Conservation (phyloP, 2,113 vertebrate genomes). For the Macheiramphus alcinus region DNA sequence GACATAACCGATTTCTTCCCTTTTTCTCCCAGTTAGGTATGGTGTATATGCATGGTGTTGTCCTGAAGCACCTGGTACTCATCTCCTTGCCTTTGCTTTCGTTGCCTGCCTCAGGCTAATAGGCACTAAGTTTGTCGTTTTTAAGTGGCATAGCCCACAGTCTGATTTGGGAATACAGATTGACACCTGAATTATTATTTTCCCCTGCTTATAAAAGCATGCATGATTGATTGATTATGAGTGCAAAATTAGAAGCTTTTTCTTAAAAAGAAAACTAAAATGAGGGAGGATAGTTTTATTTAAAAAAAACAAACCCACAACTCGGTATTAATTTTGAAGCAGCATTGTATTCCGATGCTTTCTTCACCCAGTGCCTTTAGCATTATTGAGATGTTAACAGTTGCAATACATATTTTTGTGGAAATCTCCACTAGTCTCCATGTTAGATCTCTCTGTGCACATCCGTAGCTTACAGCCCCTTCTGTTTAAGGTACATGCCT, state of each 20-base stretch:
- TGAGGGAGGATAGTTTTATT: not conserved
- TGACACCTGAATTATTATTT: not conserved
- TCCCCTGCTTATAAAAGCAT: not conserved
- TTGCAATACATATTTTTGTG: not conserved
- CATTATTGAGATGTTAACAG: not conserved
- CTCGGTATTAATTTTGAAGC: not conserved
- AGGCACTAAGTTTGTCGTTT: too few species aligned
- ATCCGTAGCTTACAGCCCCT: not conserved
- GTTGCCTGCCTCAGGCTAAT: not conserved
- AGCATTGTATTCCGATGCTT: not conserved
- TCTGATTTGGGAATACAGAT: not conserved
- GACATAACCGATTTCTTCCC: not conserved
- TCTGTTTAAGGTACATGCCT: not conserved
- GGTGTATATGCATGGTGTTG: not conserved
- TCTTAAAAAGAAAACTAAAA: not conserved
- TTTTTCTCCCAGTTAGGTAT: not conserved
- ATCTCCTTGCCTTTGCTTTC: not conserved
- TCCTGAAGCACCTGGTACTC: not conserved
- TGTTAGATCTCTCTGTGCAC: not conserved
- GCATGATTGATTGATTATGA: not conserved
- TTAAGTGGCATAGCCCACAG: not conserved
- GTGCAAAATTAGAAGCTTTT: not conserved
- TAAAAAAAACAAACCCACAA: too few species aligned
- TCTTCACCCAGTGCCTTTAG: not conserved
- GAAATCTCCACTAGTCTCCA: accelerated